phyloP scores from a whole-genome alignment of 2,113 vertebrate species.

The Rafetus swinhoei region DNA sequence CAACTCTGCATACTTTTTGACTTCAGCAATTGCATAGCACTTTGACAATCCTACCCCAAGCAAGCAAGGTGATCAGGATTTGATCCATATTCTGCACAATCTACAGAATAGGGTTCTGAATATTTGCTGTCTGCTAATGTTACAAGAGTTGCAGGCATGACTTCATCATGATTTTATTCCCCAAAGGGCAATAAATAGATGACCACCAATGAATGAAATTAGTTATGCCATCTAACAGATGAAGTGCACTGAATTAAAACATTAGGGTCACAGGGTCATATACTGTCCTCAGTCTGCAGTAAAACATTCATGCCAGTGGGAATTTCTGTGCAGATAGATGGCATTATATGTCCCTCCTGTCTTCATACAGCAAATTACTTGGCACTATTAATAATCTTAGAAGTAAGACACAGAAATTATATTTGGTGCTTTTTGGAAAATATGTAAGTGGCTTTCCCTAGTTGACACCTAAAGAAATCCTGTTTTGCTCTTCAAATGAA shows the following conservation, averaged over 20 bases:
- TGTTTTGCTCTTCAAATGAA: slow-evolving; percentile 66
- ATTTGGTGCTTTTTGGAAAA: slow-evolving; percentile 67
- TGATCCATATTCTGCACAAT: background rate
- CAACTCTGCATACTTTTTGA: background rate
- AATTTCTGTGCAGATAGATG: slow-evolving; percentile 35
- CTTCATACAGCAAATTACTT: slow-evolving; percentile 45
- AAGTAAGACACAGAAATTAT: slow-evolving; percentile 58
- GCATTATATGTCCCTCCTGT: slow-evolving; percentile 22
- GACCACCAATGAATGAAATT: slow-evolving; percentile 14
- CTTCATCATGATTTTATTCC: slow-evolving; percentile 27
- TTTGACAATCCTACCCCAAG: background rate
- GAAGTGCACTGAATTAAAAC: slow-evolving; percentile 27
- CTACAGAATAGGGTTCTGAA: background rate
- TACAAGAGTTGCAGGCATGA: background rate
- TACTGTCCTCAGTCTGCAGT: background rate
- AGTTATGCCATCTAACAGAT: background rate
- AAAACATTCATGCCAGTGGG: rapidly evolving
- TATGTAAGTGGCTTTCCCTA: slow-evolving; percentile 63
- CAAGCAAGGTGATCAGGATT: slow-evolving; percentile 39
- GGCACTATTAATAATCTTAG: slow-evolving; percentile 45
- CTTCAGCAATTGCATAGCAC: background rate
- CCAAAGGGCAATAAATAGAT: slow-evolving; percentile 46
- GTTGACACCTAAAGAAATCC: slow-evolving; percentile 65
- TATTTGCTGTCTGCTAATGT: background rate
- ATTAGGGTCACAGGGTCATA: background rate